Evolutionary conservation across 2,797 vertebrate species (phyloP).

Genomic region (Tinamus major): DNA sequence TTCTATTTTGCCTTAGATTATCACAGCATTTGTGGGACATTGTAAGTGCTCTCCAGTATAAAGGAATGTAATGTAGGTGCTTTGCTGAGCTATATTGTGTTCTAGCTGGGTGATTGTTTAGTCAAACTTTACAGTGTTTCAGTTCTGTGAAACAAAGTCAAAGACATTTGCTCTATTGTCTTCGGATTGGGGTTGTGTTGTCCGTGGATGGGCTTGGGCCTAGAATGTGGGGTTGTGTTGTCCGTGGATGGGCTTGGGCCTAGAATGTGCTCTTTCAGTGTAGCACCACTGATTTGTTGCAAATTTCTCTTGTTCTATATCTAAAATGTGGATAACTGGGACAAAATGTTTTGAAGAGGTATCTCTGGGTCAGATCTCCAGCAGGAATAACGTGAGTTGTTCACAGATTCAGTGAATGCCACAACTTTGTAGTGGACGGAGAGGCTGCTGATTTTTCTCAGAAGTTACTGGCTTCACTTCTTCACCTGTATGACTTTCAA

Average conservation of each 20-base stretch:
- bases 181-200: not conserved
- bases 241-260: not conserved
- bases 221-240: not conserved
- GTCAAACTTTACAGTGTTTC: not conserved
- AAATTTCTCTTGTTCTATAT: not conserved
- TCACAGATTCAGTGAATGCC: not conserved
- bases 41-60: accelerated
- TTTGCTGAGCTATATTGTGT: not conserved
- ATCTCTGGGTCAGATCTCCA: not conserved
- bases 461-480: not conserved
- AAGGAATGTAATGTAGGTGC: not conserved
- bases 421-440: not conserved
- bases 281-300: not conserved
- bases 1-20: not conserved
- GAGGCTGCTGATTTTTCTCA: not conserved
- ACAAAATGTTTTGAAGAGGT: not conserved
- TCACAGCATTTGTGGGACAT: not conserved
- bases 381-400: accelerated
- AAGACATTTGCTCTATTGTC: not conserved
- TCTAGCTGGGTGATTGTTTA: not conserved
- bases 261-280: not conserved
- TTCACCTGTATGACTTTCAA: not conserved
- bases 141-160: not conserved
- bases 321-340: not conserved
- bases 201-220: not conserved